Evolutionary conservation across 1,140 invertebrate species (phyloP).

Genomic region (Rhyacophila brunnea): DNA sequence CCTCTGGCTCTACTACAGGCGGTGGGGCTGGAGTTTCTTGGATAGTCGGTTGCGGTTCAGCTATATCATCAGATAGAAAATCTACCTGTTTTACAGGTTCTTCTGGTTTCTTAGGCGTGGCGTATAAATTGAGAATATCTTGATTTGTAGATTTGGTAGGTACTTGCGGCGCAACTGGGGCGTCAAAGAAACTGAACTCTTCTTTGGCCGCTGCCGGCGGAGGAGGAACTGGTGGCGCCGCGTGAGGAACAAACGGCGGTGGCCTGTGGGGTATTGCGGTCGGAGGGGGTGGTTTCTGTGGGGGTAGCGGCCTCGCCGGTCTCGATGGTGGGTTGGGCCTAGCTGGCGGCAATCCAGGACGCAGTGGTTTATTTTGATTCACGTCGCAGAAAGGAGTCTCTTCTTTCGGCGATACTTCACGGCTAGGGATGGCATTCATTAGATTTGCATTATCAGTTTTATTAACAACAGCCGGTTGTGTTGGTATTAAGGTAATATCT

Average conservation of each 20-base stretch:
- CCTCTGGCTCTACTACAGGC: constrained; percentile 10
- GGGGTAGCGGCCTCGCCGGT: constrained; percentile 32
- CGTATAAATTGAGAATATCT: constrained; percentile 66
- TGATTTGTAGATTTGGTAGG: constrained; percentile 55
- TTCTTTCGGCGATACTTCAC: constrained; percentile 37
- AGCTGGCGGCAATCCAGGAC: constrained; percentile 48
- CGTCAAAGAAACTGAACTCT: constrained; percentile 48
- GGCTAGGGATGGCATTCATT: constrained; percentile 6
- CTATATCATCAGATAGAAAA: constrained; percentile 57
- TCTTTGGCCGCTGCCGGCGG: constrained; percentile 37
- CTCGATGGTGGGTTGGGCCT: constrained; percentile 45
- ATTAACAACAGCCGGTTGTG: constrained; percentile 3
- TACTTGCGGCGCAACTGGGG: constrained; percentile 38
- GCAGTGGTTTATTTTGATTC: constrained; percentile 34
- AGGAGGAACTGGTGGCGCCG: constrained; percentile 36
- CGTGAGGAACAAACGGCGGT: constrained; percentile 37
- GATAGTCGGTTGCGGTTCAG: constrained; percentile 41
- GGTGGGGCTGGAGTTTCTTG: constrained; percentile 28
- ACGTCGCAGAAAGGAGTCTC: constrained; percentile 10
- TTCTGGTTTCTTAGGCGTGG: constrained; percentile 53
- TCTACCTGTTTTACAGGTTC: constrained; percentile 50
- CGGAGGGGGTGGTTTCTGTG: constrained; percentile 28
- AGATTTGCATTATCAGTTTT: neutral
- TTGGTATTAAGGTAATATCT: constrained; percentile 16
- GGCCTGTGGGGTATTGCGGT: constrained; percentile 36